These are phyloP conservation scores for Chelonus insularis DNA, from an alignment of 1,140 invertebrate genomes.

Conservation along the genomic window DNA sequence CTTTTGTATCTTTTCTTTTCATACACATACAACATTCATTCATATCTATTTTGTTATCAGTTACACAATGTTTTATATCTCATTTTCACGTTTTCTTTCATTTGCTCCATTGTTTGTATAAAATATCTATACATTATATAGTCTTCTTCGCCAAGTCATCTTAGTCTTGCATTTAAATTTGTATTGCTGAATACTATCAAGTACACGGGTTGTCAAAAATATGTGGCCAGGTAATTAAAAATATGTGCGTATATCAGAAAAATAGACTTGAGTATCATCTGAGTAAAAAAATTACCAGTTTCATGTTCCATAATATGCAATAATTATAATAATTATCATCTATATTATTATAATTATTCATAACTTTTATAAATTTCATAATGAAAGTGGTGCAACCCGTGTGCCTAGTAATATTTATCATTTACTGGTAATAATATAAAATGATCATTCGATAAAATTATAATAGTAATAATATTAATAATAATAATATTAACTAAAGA, in stretches of 20 bases:
- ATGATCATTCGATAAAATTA: background rate
- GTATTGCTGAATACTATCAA: conserved; percentile 31
- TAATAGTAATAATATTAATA: conserved; percentile 6
- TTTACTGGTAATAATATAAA: conserved; percentile 12
- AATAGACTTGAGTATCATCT: no score
- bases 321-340: no score
- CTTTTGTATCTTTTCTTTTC: no score
- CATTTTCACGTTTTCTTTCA: conserved; percentile 25
- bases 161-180: conserved; percentile 37
- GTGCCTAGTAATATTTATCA: background rate
- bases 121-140: conserved; percentile 37
- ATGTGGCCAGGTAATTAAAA: background rate
- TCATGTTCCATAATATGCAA: no score
- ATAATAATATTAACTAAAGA: conserved; percentile 27
- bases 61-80: conserved; percentile 8
- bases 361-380: no score
- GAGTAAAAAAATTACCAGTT: no score
- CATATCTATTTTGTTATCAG: no score
- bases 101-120: no score
- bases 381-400: no score
- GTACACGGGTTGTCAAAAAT: conserved; percentile 4
- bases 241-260: conserved; percentile 15
- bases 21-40: no score
- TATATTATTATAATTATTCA: no score
- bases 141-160: conserved; percentile 36